These are phyloP conservation scores for Cerastoderma edule DNA, from an alignment of 2,888 invertebrate species.

Conservation along the genomic window DNA sequence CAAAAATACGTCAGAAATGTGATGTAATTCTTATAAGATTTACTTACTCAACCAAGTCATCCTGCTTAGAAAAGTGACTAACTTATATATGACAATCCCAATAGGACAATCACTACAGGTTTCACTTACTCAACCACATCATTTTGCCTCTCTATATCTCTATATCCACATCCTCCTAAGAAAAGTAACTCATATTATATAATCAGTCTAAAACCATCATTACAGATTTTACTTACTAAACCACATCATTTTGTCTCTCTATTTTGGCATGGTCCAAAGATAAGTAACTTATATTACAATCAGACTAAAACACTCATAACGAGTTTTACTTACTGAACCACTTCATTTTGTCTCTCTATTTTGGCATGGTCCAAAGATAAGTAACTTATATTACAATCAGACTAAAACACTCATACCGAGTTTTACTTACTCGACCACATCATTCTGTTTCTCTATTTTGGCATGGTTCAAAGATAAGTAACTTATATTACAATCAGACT, in stretches of 20 bases:
- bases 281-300: neutral
- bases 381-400: neutral
- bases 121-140: neutral
- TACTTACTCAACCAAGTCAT: neutral
- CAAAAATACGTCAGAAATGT: too few species aligned
- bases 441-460: conserved; percentile 5
- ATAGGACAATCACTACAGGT: neutral
- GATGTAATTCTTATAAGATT: too few species aligned
- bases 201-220: neutral
- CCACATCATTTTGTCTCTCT: conserved; percentile 6
- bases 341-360: conserved; percentile 11
- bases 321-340: neutral
- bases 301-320: neutral
- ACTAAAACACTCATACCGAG: neutral
- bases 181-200: neutral
- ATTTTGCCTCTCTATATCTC: conserved; percentile 59
- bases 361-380: conserved; percentile 20
- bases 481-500: neutral
- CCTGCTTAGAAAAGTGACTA: conserved; percentile 5
- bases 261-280: conserved; percentile 21
- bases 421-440: neutral
- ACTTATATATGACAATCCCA: neutral
- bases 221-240: neutral
- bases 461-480: conserved; percentile 20
- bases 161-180: conserved; percentile 14